These are phyloP conservation scores for Temnothorax nylanderi DNA, from an alignment of 1,140 invertebrate genomes.

Conservation along the genomic window DNA sequence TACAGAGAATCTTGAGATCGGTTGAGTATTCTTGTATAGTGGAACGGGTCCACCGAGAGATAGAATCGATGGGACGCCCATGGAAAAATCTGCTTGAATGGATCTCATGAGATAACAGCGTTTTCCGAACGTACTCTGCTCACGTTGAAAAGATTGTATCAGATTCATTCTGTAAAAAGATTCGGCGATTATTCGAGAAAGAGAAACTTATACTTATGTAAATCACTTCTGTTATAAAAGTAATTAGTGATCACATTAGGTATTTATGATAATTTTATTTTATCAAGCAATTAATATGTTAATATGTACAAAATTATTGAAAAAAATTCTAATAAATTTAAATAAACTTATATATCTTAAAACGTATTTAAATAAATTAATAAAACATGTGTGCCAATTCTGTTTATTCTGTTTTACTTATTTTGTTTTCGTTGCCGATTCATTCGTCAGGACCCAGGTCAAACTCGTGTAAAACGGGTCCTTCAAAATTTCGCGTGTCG, in stretches of 20 bases:
- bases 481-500: conserved; percentile 4
- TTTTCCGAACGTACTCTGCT: background rate
- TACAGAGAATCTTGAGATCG: background rate
- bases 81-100: conserved; percentile 4
- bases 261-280: background rate
- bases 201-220: background rate
- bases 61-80: conserved; percentile 1
- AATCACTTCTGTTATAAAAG: background rate
- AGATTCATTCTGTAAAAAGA: background rate
- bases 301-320: background rate
- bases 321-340: background rate
- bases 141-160: background rate
- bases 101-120: conserved; percentile 16
- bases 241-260: background rate
- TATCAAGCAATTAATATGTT: background rate
- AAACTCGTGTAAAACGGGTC: background rate
- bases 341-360: background rate
- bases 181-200: background rate
- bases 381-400: background rate
- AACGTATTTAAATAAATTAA: conserved; percentile 11
- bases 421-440: background rate
- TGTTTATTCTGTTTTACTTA: background rate
- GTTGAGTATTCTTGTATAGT: background rate
- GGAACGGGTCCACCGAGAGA: conserved; percentile 9
- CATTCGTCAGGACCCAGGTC: background rate